Evolutionary conservation across 2,888 invertebrate genomes (phyloP).

Genomic region (Mesorhabditis sp.): DNA sequence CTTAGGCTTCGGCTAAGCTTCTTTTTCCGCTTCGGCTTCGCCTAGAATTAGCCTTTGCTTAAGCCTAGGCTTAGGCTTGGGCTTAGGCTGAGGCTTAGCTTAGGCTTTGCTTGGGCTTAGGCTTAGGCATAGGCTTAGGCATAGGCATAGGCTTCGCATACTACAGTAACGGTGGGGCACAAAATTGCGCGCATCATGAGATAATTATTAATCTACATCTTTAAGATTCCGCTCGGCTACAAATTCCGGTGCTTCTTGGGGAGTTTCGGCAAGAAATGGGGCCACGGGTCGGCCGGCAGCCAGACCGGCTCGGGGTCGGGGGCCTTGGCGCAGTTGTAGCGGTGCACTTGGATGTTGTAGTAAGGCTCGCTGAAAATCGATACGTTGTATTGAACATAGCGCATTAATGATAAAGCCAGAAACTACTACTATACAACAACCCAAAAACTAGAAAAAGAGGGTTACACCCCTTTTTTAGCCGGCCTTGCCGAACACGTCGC

Average conservation of each 20-base stretch:
- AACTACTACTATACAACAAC: background rate
- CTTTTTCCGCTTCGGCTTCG: too few species aligned
- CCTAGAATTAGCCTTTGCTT: too few species aligned
- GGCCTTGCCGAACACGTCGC: background rate
- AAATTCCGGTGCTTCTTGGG: conserved; percentile 8
- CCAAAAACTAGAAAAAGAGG: background rate
- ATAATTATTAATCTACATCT: too few species aligned
- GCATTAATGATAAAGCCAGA: background rate
- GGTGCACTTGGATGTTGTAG: conserved; percentile 20
- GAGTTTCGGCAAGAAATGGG: conserved; percentile 16
- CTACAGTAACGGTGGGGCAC: too few species aligned
- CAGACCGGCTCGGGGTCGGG: conserved; percentile 27
- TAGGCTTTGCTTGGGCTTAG: too few species aligned
- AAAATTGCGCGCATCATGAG: too few species aligned
- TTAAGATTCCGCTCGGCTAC: background rate
- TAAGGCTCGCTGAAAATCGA: background rate
- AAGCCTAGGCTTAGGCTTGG: too few species aligned
- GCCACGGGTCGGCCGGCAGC: conserved; percentile 30
- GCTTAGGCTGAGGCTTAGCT: too few species aligned
- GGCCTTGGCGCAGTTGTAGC: conserved; percentile 29
- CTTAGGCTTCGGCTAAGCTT: too few species aligned
- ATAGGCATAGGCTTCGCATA: too few species aligned
- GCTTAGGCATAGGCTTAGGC: too few species aligned
- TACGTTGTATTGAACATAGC: too few species aligned
- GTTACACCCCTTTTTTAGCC: background rate